Conservation (phyloP, 2,888 invertebrate species). For the Tenthredo notha region DNA sequence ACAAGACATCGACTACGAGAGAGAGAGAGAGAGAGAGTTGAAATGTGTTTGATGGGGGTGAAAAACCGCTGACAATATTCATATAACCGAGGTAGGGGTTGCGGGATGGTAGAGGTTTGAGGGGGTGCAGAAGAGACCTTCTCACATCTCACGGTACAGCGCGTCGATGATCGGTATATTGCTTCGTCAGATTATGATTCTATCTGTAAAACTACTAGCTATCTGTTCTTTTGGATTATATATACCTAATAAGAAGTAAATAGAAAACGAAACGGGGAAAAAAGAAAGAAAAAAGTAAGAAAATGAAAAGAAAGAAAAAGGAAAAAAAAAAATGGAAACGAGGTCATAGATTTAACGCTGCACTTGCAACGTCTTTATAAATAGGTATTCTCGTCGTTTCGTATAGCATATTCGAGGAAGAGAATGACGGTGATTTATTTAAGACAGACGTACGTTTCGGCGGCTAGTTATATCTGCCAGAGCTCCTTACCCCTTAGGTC, state of each 20-base stretch:
- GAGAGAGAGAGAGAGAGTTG: constrained; percentile 35
- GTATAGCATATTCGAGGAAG: constrained; percentile 56
- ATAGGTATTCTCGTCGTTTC: constrained; percentile 2
- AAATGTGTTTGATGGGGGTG: constrained; percentile 74
- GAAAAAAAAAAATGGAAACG: constrained; percentile 39
- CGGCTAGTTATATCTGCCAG: constrained; percentile 59
- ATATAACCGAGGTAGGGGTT: constrained; percentile 60
- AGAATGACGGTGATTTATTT: constrained; percentile 64
- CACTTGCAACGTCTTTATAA: constrained; percentile 6
- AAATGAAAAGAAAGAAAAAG: neutral
- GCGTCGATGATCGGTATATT: constrained; percentile 42
- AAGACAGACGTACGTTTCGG: constrained; percentile 68
- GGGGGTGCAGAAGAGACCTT: constrained; percentile 26
- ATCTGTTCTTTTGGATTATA: constrained; percentile 50
- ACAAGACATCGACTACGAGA: neutral
- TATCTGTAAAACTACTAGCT: constrained; percentile 41
- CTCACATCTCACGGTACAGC: constrained; percentile 43
- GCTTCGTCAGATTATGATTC: constrained; percentile 39
- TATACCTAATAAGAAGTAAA: constrained; percentile 51
- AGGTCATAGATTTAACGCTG: constrained; percentile 25
- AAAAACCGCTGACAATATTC: constrained; percentile 76
- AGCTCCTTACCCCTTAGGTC: constrained; percentile 55
- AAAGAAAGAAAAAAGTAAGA: constrained; percentile 53
- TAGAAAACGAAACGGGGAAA: constrained; percentile 34
- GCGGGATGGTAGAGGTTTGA: constrained; percentile 49